A percentile compares a stretch with the other conserved stretches of the same genome.
Conservation (phyloP, 2,797 vertebrate species). For the Gymnothorax reevesii region DNA sequence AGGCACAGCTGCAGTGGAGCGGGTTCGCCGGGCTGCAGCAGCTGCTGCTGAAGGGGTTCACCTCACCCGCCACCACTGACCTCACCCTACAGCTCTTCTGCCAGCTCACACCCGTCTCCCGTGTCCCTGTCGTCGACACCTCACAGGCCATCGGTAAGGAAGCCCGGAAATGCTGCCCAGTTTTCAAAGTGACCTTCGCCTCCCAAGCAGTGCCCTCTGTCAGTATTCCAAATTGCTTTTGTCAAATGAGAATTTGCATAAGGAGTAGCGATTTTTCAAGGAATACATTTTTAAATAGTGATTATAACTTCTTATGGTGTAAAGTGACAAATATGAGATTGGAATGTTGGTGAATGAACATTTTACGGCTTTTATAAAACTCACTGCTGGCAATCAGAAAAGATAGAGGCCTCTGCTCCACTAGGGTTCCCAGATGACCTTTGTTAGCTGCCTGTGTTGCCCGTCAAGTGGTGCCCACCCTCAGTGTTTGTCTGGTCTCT, state of each 20-base stretch:
- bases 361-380: not conserved
- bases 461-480: too few relatives aligned
- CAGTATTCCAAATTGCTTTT: not conserved
- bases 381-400: not conserved
- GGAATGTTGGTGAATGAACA: not conserved
- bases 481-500: too few relatives aligned
- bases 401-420: not conserved
- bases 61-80: conserved; percentile 91
- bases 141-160: conserved; percentile 90
- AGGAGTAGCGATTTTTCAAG: not conserved
- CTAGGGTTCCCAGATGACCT: too few relatives aligned
- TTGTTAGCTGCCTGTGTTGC: too few relatives aligned
- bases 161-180: not conserved
- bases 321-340: not conserved
- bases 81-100: conserved; percentile 96
- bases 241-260: not conserved
- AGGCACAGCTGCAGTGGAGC: conserved; percentile 95
- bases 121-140: conserved; percentile 91
- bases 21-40: conserved; percentile 97
- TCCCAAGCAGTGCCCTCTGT: not conserved
- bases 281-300: not conserved
- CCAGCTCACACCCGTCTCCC: conserved; percentile 92
- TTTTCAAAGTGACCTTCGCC: not conserved
- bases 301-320: not conserved
- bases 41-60: conserved; percentile 95